These are phyloP conservation scores for Neodiprion fabricii DNA, from an alignment of 1,140 invertebrate species.

Conservation along the genomic window DNA sequence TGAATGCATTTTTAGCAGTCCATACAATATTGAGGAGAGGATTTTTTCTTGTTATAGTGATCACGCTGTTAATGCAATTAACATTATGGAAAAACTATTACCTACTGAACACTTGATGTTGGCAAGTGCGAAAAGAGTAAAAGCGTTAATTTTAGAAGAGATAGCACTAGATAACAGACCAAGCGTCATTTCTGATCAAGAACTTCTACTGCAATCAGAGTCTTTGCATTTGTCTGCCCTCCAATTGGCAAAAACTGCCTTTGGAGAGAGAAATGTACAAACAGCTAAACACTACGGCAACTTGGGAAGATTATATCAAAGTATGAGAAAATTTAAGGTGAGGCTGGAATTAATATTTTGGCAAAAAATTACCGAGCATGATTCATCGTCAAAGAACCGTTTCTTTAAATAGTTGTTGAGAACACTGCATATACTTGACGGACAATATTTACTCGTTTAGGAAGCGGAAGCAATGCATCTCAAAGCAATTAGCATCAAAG, in stretches of 20 bases:
- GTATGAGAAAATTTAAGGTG: constrained; percentile 85
- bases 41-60: constrained; percentile 58
- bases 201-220: constrained; percentile 77
- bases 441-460: constrained; percentile 53
- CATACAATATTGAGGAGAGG: neutral
- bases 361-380: no score
- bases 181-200: constrained; percentile 54
- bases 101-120: constrained; percentile 83
- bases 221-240: constrained; percentile 82
- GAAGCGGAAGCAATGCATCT: constrained; percentile 90
- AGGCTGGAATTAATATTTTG: constrained; percentile 12
- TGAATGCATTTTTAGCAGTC: neutral
- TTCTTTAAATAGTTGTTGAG: neutral
- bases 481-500: constrained; percentile 90
- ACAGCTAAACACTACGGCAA: constrained; percentile 96
- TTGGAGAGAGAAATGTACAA: constrained; percentile 92
- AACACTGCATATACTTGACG: neutral
- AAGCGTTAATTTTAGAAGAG: constrained; percentile 91
- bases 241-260: constrained; percentile 75
- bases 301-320: constrained; percentile 89
- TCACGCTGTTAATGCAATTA: constrained; percentile 83
- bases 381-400: neutral
- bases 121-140: constrained; percentile 87
- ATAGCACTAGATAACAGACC: constrained; percentile 83
- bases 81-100: constrained; percentile 79